These are phyloP conservation scores for Ciconia boyciana DNA, from an alignment of 2,113 vertebrate genomes.

Conservation along the genomic window DNA sequence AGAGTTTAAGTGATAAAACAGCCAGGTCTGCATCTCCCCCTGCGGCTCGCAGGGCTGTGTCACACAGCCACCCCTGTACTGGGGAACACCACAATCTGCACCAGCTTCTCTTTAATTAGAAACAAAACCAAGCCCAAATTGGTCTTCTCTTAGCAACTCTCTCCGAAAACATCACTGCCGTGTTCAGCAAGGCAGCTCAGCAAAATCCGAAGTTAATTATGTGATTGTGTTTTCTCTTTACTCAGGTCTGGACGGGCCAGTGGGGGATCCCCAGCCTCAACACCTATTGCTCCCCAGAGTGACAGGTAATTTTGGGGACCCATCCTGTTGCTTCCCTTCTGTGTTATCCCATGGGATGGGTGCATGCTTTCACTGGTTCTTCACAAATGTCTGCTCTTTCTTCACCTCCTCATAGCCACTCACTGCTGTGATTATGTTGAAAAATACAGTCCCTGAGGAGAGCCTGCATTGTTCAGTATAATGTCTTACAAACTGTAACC, in stretches of 20 bases:
- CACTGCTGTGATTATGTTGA: not conserved
- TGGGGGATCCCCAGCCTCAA: not conserved
- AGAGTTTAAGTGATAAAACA: not conserved
- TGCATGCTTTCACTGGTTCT: not conserved
- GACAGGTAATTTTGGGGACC: conserved; percentile 9
- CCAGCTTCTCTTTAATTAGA: not conserved
- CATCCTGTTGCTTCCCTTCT: not conserved
- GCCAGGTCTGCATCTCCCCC: not conserved
- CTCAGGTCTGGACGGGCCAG: not conserved
- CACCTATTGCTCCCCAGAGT: not conserved
- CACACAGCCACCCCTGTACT: not conserved
- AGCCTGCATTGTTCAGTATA: not conserved
- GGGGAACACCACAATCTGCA: not conserved
- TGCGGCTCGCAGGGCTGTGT: not conserved
- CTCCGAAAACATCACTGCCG: rapidly evolving
- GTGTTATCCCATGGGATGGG: not conserved
- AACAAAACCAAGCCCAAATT: not conserved
- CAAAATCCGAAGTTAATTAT: not conserved
- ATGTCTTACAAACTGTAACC: not conserved
- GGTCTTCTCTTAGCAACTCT: not conserved
- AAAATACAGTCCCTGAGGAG: not conserved
- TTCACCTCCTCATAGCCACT: not conserved
- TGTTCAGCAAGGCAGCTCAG: not conserved
- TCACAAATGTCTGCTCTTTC: not conserved
- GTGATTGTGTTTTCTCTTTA: not conserved